Base-by-base conservation (phyloP, 2,888 invertebrate genomes). In the Chrysolina oricalcia region DNA sequence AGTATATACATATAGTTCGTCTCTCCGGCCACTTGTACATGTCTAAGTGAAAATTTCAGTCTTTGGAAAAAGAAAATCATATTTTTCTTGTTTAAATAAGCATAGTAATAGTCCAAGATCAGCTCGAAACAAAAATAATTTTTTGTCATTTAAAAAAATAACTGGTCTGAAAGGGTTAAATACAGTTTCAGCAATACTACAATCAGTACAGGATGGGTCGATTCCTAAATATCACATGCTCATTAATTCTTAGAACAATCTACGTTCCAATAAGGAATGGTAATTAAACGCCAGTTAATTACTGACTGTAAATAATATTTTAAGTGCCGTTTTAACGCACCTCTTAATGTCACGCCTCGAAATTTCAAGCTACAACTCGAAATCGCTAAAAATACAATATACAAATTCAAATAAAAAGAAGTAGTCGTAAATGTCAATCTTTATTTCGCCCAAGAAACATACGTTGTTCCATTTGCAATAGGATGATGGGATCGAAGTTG, bases 241-340 rank as follows among this genome's bases (percentile, higher is more conserved):
- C 74, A 78, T 85, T 85, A 86, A 85, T 87, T 87, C 87, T 85
- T 80, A 83, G 87, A 87, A 87, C 87, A 86, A 86, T 87, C 86
- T 85, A 83, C 82, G 81, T 85, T 86, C 86, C 88, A 87, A 88
- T 87, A 87, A 87, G 85, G 81, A 80, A 81, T 80, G 85, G 87
- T 88, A 88, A 88, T 88, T 88, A 88, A 88, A 87, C 85, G 85
- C 82, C 85, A 83, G 85, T 88, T 89, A 88, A 89, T 89, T 89
- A 88, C 88, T 84, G 82, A 85, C 85, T 87, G 87, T 89, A 89
- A 89, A 89, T 89, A 88, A 88, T 87, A 86, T 86, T 88, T 88
- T 88, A 88, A 88, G 87, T 87, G 88, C 87, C 86, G 87, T 88
- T 88, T 89, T 89, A 88, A 89, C 88, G 88, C 87, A 86, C 87